Evolutionary conservation across 2,113 vertebrate genomes (phyloP).

Genomic region (Indicator indicator): DNA sequence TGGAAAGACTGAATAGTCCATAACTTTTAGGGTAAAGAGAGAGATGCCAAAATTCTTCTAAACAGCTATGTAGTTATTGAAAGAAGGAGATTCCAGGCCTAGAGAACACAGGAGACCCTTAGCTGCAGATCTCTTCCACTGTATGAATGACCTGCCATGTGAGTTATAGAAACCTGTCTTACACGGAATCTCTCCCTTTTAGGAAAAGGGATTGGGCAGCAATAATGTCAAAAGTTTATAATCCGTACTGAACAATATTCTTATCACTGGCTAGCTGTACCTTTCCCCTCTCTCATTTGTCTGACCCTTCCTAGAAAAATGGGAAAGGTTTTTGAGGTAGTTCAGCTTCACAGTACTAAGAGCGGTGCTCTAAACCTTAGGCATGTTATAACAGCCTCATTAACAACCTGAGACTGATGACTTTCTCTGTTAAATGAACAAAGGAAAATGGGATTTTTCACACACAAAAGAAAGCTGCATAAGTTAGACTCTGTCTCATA

Average conservation of each 20-base stretch:
- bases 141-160: neutral
- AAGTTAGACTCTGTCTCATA: neutral
- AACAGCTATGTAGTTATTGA: neutral
- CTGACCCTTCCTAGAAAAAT: neutral
- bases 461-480: constrained; percentile 16
- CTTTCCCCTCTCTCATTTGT: neutral
- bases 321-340: neutral
- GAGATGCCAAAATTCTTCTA: neutral
- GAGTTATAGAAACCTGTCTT: neutral
- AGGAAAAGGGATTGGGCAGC: neutral
- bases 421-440: constrained; percentile 12
- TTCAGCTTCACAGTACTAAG: neutral
- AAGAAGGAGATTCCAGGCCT: neutral
- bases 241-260: neutral
- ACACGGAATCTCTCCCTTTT: neutral
- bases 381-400: neutral
- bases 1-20: neutral
- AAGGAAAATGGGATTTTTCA: constrained; percentile 23
- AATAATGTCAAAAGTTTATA: neutral
- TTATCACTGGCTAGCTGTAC: neutral
- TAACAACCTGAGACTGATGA: neutral
- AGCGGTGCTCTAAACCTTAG: neutral
- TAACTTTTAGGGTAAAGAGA: neutral
- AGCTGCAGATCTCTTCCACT: neutral
- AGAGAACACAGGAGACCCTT: neutral